phyloP scores from a whole-genome alignment of 2,888 invertebrate genomes.

The Standfussiana lucernea region DNA sequence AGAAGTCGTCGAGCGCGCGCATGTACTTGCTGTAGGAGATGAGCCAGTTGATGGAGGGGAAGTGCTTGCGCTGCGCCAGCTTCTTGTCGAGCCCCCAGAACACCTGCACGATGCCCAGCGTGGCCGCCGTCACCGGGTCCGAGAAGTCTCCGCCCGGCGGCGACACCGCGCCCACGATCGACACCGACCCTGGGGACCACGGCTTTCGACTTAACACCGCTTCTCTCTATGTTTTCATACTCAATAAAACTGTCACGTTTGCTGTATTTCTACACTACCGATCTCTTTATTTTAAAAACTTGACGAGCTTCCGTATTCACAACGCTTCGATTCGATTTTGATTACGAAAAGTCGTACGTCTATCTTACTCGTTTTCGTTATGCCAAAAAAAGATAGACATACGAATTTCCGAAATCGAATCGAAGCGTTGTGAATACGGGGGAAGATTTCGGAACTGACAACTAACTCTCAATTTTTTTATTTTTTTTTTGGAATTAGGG shows the following conservation, averaged over 20 bases:
- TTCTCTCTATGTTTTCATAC: too few species aligned
- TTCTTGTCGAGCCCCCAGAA: slow-evolving; percentile 99
- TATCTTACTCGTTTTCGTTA: too few species aligned
- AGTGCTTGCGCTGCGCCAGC: slow-evolving; percentile 99
- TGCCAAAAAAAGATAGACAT: too few species aligned
- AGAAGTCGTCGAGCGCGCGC: slow-evolving; percentile 99
- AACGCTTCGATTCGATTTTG: too few species aligned
- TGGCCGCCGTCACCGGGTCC: slow-evolving; percentile 99
- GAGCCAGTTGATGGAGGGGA: slow-evolving; percentile 99
- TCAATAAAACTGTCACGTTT: too few species aligned
- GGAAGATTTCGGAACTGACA: background rate
- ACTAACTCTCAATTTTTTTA: background rate
- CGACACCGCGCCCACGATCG: slow-evolving; percentile 99
- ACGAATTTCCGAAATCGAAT: too few species aligned
- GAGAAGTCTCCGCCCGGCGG: slow-evolving; percentile 99
- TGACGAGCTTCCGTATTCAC: too few species aligned
- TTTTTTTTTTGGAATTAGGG: background rate
- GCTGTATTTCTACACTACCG: too few species aligned
- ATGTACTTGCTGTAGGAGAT: slow-evolving; percentile 99
- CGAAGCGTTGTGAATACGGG: too few species aligned
- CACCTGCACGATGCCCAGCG: slow-evolving; percentile 99
- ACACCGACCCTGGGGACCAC: slow-evolving; percentile 98
- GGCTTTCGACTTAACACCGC: too few species aligned
- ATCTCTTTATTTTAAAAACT: too few species aligned
- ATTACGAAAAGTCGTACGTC: too few species aligned